These are phyloP conservation scores for Eurosta solidaginis DNA, from an alignment of 1,140 invertebrate genomes.

Conservation along the genomic window DNA sequence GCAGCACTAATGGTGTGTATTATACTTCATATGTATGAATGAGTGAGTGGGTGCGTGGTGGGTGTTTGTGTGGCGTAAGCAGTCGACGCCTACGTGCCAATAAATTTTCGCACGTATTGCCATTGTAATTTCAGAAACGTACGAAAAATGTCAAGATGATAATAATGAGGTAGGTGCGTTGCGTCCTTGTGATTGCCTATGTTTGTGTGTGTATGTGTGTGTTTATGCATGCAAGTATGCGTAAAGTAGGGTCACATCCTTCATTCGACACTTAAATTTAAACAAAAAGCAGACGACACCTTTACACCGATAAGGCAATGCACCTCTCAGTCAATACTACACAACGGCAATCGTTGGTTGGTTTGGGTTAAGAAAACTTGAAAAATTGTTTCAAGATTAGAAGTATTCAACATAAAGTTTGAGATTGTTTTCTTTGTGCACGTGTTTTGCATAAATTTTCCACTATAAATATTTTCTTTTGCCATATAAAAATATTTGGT, in stretches of 20 bases:
- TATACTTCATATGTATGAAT: too few relatives aligned
- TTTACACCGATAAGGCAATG: not conserved
- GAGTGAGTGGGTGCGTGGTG: not conserved
- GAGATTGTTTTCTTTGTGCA: slow-evolving; percentile 32
- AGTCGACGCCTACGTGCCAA: slow-evolving; percentile 35
- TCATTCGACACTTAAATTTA: not conserved
- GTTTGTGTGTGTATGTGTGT: too few relatives aligned
- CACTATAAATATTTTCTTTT: not conserved
- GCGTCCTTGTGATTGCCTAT: too few relatives aligned
- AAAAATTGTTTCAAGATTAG: slow-evolving; percentile 34
- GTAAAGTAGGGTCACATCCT: not conserved
- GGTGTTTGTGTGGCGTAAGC: slow-evolving; percentile 32
- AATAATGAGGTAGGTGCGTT: slow-evolving; percentile 35
- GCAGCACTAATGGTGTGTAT: not conserved
- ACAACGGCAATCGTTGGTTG: not conserved
- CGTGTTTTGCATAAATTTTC: slow-evolving; percentile 34
- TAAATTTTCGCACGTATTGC: slow-evolving; percentile 60
- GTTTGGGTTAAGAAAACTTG: slow-evolving; percentile 25
- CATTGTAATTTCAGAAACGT: slow-evolving; percentile 37
- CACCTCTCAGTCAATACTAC: slow-evolving; percentile 1
- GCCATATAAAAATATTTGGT: not conserved
- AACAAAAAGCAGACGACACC: not conserved
- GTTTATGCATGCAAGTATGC: too few relatives aligned
- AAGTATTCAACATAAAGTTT: slow-evolving; percentile 31
- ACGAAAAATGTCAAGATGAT: slow-evolving; percentile 39